phyloP scores from a whole-genome alignment of 1,140 invertebrate species.

The Drosophila repletoides region DNA sequence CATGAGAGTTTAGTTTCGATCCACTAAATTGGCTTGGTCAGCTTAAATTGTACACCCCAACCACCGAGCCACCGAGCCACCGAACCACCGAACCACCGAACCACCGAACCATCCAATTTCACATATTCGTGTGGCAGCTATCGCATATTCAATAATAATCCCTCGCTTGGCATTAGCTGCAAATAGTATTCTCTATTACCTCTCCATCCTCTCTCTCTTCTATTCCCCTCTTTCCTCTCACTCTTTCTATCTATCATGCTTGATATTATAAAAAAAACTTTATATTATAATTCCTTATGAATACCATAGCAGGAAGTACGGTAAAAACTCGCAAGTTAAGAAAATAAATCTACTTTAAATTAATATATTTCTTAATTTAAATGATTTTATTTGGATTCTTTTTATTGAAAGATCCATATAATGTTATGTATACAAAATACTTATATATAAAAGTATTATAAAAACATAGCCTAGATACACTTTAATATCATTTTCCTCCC shows the following conservation, averaged over 20 bases:
- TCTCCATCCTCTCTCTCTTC: not conserved
- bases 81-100: not conserved
- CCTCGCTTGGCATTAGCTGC: conserved; percentile 32
- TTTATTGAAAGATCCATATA: too few species aligned
- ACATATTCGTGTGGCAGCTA: conserved; percentile 10
- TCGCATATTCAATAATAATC: conserved; percentile 45
- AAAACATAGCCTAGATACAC: too few species aligned
- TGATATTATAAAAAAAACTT: conserved; percentile 9
- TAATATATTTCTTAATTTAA: too few species aligned
- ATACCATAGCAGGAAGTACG: conserved; percentile 24
- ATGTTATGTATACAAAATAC: too few species aligned
- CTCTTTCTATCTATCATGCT: not conserved
- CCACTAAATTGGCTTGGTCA: conserved; percentile 29
- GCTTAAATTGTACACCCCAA: conserved; percentile 6
- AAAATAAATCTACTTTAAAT: not conserved
- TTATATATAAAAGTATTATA: too few species aligned
- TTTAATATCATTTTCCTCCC: too few species aligned
- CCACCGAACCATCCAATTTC: conserved; percentile 1
- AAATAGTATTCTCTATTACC: conserved; percentile 8
- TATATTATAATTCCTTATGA: conserved; percentile 18
- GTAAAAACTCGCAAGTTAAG: not conserved
- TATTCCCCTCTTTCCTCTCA: not conserved
- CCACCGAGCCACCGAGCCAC: not conserved
- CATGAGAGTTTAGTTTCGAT: not conserved
- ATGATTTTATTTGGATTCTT: too few species aligned